Conservation (phyloP, 1,140 invertebrate species). For the Drosophila rhopaloa region DNA sequence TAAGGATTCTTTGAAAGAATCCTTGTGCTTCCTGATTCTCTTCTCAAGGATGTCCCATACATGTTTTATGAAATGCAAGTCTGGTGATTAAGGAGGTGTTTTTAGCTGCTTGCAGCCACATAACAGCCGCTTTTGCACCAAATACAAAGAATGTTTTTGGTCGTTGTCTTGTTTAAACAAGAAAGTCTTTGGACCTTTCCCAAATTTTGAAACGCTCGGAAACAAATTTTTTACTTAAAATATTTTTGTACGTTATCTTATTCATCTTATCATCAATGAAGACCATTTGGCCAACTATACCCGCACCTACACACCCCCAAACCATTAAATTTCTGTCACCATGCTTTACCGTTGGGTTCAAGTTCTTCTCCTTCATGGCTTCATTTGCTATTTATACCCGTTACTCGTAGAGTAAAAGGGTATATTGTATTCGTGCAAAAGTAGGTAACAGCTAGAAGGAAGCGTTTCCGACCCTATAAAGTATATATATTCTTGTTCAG, state of each 20-base stretch:
- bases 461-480: too few species aligned
- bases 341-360: background rate
- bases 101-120: background rate
- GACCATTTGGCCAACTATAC: background rate
- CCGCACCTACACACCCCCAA: background rate
- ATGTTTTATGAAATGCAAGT: background rate
- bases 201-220: background rate
- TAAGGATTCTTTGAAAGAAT: background rate
- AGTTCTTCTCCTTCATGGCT: background rate
- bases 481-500: too few species aligned
- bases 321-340: background rate
- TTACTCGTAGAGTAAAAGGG: too few species aligned
- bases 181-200: background rate
- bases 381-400: too few species aligned
- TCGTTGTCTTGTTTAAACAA: background rate
- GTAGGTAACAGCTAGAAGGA: too few species aligned
- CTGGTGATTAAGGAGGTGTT: background rate
- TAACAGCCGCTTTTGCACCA: background rate
- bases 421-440: too few species aligned
- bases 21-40: conserved; percentile 14
- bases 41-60: background rate
- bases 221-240: background rate
- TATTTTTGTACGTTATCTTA: background rate
- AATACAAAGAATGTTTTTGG: background rate
- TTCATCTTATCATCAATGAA: conserved; percentile 1